Percentiles rank a stretch among this genome's conserved stretches.
Conservation (phyloP, 2,888 invertebrate species). For the Asteroscopus sphinx region DNA sequence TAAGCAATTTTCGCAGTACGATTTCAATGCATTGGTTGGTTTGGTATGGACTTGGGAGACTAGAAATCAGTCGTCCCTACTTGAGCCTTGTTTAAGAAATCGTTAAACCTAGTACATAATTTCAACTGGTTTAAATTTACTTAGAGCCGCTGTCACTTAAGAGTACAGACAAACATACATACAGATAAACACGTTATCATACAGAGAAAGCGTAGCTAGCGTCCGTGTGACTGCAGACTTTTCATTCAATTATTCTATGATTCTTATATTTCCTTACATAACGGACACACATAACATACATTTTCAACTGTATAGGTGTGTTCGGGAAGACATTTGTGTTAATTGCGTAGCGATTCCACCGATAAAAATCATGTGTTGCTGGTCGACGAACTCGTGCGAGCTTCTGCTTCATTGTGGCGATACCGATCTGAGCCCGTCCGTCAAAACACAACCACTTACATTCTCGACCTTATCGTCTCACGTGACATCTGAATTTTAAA, state of each 20-base stretch:
- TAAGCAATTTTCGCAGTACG: background rate
- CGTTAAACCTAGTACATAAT: conserved; percentile 29
- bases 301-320: conserved; percentile 43
- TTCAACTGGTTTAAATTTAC: conserved; percentile 28
- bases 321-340: conserved; percentile 76
- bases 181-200: conserved; percentile 41
- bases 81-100: conserved; percentile 29
- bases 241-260: conserved; percentile 43
- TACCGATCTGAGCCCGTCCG: conserved; percentile 58
- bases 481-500: conserved; percentile 48
- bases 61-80: conserved; percentile 19
- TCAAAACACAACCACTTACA: conserved; percentile 42
- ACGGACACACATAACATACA: conserved; percentile 39
- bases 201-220: conserved; percentile 47
- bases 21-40: background rate
- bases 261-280: conserved; percentile 55
- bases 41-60: background rate
- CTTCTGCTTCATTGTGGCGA: conserved; percentile 69
- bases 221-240: conserved; percentile 29
- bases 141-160: conserved; percentile 25
- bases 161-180: too few species aligned
- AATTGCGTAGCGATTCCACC: conserved; percentile 76
- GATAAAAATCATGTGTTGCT: conserved; percentile 75
- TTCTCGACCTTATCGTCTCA: conserved; percentile 62
- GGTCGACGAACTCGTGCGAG: conserved; percentile 82